A percentile compares a stretch with the other conserved stretches of the same genome.
Conservation (phyloP, 23 tunicate species). For the Corella eumyota region DNA sequence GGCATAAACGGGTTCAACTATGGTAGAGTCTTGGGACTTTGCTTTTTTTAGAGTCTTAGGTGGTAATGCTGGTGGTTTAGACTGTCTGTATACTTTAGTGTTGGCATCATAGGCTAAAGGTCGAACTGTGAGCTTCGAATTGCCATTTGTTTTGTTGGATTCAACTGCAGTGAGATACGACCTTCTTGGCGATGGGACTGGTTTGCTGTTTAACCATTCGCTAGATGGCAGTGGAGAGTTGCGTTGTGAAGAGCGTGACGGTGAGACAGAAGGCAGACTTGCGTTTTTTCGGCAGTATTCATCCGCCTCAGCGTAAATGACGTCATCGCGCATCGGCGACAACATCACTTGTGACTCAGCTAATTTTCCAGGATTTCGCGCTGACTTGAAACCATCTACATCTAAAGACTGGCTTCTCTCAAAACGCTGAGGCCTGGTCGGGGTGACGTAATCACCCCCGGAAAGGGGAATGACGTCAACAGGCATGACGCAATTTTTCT, state of each 20-base stretch:
- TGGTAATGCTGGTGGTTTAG: constrained; percentile 33
- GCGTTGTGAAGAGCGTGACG: constrained; percentile 17
- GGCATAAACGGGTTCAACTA: constrained; percentile 48
- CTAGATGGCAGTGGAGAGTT: neutral
- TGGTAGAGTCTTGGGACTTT: neutral
- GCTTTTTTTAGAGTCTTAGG: constrained; percentile 9
- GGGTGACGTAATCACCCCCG: neutral
- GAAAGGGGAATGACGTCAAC: neutral
- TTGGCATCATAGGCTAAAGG: constrained; percentile 20
- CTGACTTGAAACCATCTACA: constrained; percentile 7
- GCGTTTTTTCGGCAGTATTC: constrained; percentile 27
- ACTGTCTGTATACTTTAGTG: constrained; percentile 17
- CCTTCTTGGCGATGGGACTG: constrained; percentile 49
- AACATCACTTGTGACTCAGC: neutral
- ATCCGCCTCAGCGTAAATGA: constrained; percentile 10
- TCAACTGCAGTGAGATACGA: constrained; percentile 70
- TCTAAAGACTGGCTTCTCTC: constrained; percentile 34
- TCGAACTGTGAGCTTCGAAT: neutral
- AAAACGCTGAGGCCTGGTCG: neutral
- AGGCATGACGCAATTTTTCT: constrained; percentile 30
- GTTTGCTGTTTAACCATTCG: constrained; percentile 2
- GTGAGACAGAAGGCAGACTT: constrained; percentile 24
- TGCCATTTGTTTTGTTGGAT: neutral
- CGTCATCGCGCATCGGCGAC: neutral
- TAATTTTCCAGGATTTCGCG: neutral